Evolutionary conservation across 1,140 invertebrate genomes (phyloP).

Genomic region (Nilaparvata lugens): DNA sequence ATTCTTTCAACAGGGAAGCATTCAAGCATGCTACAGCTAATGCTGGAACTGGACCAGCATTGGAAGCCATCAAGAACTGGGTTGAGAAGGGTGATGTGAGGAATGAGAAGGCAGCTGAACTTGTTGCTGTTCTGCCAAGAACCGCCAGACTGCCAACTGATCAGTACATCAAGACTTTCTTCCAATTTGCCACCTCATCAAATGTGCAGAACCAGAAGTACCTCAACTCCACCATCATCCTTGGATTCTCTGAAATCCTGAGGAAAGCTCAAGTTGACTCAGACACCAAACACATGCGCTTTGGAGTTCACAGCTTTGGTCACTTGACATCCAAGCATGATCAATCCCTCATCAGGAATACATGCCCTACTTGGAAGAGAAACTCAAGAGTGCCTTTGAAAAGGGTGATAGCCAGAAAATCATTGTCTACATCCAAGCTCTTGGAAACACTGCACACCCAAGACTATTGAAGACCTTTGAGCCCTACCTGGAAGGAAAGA

Average conservation of each 20-base stretch:
- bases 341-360: slow-evolving; percentile 42
- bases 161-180: slow-evolving; percentile 48
- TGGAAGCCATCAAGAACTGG: slow-evolving; percentile 48
- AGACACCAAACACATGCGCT: slow-evolving; percentile 44
- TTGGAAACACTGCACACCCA: slow-evolving; percentile 51
- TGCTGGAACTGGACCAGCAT: slow-evolving; percentile 53
- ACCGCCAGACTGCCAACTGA: slow-evolving; percentile 48
- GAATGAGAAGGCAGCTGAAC: slow-evolving; percentile 42
- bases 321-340: slow-evolving; percentile 38
- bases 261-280: slow-evolving; percentile 46
- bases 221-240: slow-evolving; percentile 42
- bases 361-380: slow-evolving; percentile 43
- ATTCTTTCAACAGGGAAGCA: slow-evolving; percentile 24
- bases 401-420: slow-evolving; percentile 42
- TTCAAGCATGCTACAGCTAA: slow-evolving; percentile 52
- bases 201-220: slow-evolving; percentile 37
- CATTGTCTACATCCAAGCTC: slow-evolving; percentile 47
- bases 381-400: slow-evolving; percentile 43
- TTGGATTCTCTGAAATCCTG: slow-evolving; percentile 48
- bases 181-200: slow-evolving; percentile 40
- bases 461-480: slow-evolving; percentile 47
- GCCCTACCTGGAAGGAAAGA: slow-evolving; percentile 54
- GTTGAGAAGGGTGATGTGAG: slow-evolving; percentile 44
- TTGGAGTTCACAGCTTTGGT: slow-evolving; percentile 51
- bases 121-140: slow-evolving; percentile 41